A percentile compares a stretch with the other conserved stretches of the same genome.
phyloP scores from a whole-genome alignment of 2,888 invertebrate species.

The Pseudococcus jackbeardsleyi region DNA sequence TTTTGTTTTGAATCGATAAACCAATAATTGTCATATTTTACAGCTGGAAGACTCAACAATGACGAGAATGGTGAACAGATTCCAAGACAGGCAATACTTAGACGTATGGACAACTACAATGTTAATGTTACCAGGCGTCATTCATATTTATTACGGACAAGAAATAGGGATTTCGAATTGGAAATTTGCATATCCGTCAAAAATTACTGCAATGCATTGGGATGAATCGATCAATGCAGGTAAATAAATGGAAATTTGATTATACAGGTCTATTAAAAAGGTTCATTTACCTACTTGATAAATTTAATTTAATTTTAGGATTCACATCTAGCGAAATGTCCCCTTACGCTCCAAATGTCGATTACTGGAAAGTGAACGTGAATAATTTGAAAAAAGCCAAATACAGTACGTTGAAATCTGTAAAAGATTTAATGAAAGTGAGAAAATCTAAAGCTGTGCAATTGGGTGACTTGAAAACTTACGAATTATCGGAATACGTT shows the following conservation, averaged over 20 bases:
- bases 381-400: not conserved
- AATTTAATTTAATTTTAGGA: not conserved
- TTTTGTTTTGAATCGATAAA: not conserved
- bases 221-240: constrained; percentile 5
- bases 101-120: not conserved
- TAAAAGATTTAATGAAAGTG: not conserved
- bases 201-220: constrained; percentile 1
- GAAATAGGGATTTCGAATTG: not conserved
- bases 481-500: not conserved
- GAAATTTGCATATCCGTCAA: not conserved
- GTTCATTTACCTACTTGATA: too few relatives aligned
- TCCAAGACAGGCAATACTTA: not conserved
- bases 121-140: not conserved
- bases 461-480: not conserved
- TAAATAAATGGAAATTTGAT: not conserved
- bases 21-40: not conserved
- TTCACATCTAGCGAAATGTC: not conserved
- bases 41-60: not conserved
- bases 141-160: not conserved
- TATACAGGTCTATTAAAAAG: too few relatives aligned
- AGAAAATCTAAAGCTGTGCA: not conserved
- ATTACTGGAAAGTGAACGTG: not conserved
- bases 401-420: not conserved
- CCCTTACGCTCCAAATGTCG: not conserved
- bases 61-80: not conserved